Conservation (phyloP, 2,888 invertebrate genomes). For the Campaea margaritaria region DNA sequence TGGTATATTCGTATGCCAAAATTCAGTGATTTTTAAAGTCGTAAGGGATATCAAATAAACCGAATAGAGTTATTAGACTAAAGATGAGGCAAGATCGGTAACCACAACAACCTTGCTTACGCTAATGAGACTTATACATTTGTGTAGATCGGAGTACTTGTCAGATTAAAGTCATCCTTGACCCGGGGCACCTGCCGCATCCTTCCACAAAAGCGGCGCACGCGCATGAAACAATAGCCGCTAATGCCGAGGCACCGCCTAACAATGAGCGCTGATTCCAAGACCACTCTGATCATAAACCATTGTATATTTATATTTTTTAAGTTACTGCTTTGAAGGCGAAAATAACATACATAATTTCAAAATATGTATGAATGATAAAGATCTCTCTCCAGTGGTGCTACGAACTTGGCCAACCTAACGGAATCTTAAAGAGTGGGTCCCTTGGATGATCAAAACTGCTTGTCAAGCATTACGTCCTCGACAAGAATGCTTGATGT, state of each 20-base stretch:
- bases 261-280: constrained; percentile 43
- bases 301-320: constrained; percentile 33
- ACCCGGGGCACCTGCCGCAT: constrained; percentile 61
- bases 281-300: constrained; percentile 36
- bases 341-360: too few species aligned
- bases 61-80: too few species aligned
- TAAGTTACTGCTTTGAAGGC: background rate
- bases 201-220: constrained; percentile 49
- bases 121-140: constrained; percentile 8
- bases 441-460: too few species aligned
- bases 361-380: too few species aligned
- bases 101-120: constrained; percentile 12
- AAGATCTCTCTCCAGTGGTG: too few species aligned
- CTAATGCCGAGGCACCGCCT: constrained; percentile 40
- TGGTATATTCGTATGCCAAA: too few species aligned
- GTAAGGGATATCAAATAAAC: too few species aligned
- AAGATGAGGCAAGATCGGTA: constrained; percentile 2
- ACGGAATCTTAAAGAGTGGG: too few species aligned
- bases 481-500: too few species aligned
- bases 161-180: constrained; percentile 53
- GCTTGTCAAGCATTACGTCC: too few species aligned
- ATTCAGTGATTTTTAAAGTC: too few species aligned
- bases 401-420: too few species aligned
- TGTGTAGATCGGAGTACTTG: background rate
- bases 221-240: constrained; percentile 45